Percentiles rank a stretch among this genome's conserved stretches.
Evolutionary conservation across 2,888 invertebrate species (phyloP).

Genomic region (Nemotelus pantherinus): DNA sequence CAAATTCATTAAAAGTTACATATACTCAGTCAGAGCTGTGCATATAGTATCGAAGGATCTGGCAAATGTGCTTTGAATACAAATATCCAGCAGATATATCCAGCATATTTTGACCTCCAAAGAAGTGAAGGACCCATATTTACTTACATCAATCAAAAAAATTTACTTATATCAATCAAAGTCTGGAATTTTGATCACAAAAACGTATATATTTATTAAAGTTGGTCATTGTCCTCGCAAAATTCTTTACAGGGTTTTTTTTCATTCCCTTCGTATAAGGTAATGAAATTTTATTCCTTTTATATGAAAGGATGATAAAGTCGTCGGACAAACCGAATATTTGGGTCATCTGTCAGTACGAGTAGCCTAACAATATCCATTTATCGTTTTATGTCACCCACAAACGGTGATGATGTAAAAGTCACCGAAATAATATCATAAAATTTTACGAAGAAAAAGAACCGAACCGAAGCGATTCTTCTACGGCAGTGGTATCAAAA

Average conservation of each 20-base stretch:
- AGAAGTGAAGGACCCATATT: no score
- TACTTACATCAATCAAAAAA: no score
- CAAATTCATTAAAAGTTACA: no score
- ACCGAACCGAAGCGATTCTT: neutral
- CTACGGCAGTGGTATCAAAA: neutral
- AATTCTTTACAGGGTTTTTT: neutral
- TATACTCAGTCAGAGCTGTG: no score
- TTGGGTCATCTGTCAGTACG: conserved; percentile 30
- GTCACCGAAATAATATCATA: conserved; percentile 32
- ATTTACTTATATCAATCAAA: no score
- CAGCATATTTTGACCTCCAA: no score
- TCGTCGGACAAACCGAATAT: conserved; percentile 16
- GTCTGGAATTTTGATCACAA: no score
- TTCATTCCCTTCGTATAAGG: neutral
- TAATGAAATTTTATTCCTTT: neutral
- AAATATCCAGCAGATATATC: no score
- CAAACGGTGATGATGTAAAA: conserved; percentile 31
- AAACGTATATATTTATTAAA: no score
- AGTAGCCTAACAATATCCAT: neutral
- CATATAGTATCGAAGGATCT: no score
- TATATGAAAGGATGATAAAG: conserved; percentile 13
- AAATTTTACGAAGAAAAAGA: conserved; percentile 24
- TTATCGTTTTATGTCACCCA: conserved; percentile 21
- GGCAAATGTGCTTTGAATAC: no score
- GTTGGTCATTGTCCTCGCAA: no score